A percentile compares a stretch with the other conserved stretches of the same genome.
Conservation (phyloP, 2,888 invertebrate species). For the Pachliopta kotzebuea region DNA sequence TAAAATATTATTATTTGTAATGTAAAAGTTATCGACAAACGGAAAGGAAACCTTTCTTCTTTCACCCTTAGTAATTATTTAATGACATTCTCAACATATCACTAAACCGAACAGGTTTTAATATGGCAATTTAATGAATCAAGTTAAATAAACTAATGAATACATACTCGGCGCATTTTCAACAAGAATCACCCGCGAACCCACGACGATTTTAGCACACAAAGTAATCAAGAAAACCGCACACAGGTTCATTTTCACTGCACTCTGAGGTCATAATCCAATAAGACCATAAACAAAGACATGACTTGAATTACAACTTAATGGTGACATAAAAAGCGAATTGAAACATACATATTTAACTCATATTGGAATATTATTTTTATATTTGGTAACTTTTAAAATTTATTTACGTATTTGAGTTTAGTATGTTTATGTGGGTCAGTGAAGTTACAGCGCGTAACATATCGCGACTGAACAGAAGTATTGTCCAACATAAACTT, state of each 20-base stretch:
- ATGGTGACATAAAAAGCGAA: background rate
- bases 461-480: conserved; percentile 67
- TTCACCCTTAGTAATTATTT: background rate
- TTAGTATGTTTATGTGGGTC: conserved; percentile 50
- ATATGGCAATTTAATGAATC: background rate
- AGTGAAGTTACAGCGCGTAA: conserved; percentile 60
- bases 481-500: conserved; percentile 71
- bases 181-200: conserved; percentile 68
- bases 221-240: conserved; percentile 51
- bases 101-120: no score
- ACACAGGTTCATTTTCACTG: conserved; percentile 64
- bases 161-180: conserved; percentile 76
- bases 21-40: no score
- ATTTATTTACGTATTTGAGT: conserved; percentile 6
- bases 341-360: background rate
- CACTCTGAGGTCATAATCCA: conserved; percentile 47
- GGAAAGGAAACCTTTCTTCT: no score
- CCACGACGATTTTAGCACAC: conserved; percentile 47
- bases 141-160: no score
- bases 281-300: conserved; percentile 16
- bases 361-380: background rate
- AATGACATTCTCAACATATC: background rate
- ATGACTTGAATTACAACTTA: background rate
- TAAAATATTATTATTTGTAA: no score
- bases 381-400: background rate